Percentiles rank a stretch among this genome's conserved stretches.
Evolutionary conservation across 2,888 invertebrate genomes (phyloP).

Genomic region (Diplazon laetatorius): DNA sequence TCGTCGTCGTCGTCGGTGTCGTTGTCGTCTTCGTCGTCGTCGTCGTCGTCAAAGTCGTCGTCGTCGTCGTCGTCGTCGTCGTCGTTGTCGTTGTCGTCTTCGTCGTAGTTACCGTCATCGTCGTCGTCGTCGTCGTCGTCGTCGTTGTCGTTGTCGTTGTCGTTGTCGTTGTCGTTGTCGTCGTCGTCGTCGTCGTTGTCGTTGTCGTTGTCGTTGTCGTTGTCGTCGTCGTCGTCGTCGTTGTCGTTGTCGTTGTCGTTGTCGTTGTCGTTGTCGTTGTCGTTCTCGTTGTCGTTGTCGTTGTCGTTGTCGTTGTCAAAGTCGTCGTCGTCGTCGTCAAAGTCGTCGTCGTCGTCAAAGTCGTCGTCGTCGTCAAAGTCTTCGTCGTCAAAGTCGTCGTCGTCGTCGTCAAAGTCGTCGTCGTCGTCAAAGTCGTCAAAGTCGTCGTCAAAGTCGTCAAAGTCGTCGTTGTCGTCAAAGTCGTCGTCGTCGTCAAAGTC

Average conservation of each 20-base stretch:
- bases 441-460: no score
- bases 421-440: no score
- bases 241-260: not conserved
- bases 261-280: constrained; percentile 5
- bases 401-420: no score
- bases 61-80: not conserved
- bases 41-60: no score
- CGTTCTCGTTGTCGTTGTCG: not conserved
- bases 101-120: not conserved
- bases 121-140: not conserved
- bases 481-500: no score
- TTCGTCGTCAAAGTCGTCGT: no score
- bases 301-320: not conserved
- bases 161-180: not conserved
- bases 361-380: no score
- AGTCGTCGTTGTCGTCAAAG: no score
- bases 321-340: not conserved
- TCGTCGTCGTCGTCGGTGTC: no score
- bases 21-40: no score
- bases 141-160: not conserved
- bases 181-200: not conserved
- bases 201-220: not conserved
- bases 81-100: constrained; percentile 1
- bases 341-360: no score
- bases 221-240: not conserved